Conservation (phyloP, 2,797 vertebrate species). For the Sebastes steindachneri region DNA sequence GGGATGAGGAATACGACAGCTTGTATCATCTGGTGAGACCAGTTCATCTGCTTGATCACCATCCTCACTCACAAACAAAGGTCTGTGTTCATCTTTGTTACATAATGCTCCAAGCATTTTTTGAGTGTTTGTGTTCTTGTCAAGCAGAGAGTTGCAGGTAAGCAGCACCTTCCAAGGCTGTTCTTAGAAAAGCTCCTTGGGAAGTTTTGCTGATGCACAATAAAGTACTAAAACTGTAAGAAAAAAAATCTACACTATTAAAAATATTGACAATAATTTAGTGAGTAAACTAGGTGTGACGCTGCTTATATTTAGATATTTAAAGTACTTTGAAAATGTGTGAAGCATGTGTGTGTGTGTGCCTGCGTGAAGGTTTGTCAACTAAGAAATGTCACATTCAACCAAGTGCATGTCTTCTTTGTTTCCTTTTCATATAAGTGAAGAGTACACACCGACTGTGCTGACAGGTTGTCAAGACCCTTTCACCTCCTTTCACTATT, state of each 20-base stretch:
- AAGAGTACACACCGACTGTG: not conserved
- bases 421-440: not conserved
- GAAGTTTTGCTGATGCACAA: not conserved
- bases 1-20: constrained; percentile 78
- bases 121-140: not conserved
- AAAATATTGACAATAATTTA: not conserved
- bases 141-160: not conserved
- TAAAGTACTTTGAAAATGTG: not conserved
- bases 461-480: not conserved
- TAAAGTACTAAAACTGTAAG: not conserved
- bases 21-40: constrained; percentile 73
- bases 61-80: constrained; percentile 55
- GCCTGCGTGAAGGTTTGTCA: not conserved
- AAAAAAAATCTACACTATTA: not conserved
- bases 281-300: not conserved
- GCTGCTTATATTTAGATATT: not conserved
- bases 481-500: not conserved
- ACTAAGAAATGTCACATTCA: not conserved
- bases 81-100: constrained; percentile 52
- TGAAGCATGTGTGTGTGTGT: not conserved
- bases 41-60: constrained; percentile 86
- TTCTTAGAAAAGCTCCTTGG: not conserved
- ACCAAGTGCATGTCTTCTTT: not conserved
- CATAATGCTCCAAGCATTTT: not conserved
- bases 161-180: not conserved